Evolutionary conservation across 2,888 invertebrate species (phyloP).

Genomic region (Miltochrista miniata): DNA sequence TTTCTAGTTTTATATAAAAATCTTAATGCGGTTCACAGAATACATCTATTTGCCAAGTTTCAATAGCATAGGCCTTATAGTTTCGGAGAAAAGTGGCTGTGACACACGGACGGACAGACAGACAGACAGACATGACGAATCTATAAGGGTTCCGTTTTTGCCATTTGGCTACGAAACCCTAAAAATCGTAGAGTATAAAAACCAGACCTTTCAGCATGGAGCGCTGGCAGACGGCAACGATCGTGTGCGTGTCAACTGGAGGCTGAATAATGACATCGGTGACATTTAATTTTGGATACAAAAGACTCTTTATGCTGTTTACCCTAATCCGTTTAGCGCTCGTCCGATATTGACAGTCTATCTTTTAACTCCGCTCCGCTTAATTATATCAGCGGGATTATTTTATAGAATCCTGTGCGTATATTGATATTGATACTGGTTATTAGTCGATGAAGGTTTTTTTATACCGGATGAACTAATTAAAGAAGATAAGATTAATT

Average conservation of each 20-base stretch:
- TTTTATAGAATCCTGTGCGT: constrained; percentile 20
- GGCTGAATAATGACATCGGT: constrained; percentile 78
- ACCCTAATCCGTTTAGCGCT: constrained; percentile 73
- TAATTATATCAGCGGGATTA: constrained; percentile 57
- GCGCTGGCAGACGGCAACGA: constrained; percentile 55
- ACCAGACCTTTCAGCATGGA: constrained; percentile 38
- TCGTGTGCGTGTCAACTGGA: constrained; percentile 69
- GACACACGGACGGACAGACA: no score
- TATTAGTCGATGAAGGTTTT: constrained; percentile 25
- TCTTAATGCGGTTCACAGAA: no score
- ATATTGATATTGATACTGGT: constrained; percentile 21
- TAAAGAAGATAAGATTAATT: not conserved
- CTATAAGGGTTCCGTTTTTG: no score
- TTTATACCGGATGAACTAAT: constrained; percentile 1
- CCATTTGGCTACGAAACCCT: no score
- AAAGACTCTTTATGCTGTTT: constrained; percentile 81
- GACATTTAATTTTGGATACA: constrained; percentile 82
- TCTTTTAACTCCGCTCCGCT: constrained; percentile 55
- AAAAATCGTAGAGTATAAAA: constrained; percentile 46
- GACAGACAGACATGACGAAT: no score
- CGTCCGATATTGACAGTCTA: constrained; percentile 58
- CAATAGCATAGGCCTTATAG: no score
- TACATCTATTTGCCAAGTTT: no score
- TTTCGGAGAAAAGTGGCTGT: no score
- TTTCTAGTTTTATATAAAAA: no score